Evolutionary conservation across 2,113 vertebrate genomes (phyloP).

Genomic region (Bos taurus): DNA sequence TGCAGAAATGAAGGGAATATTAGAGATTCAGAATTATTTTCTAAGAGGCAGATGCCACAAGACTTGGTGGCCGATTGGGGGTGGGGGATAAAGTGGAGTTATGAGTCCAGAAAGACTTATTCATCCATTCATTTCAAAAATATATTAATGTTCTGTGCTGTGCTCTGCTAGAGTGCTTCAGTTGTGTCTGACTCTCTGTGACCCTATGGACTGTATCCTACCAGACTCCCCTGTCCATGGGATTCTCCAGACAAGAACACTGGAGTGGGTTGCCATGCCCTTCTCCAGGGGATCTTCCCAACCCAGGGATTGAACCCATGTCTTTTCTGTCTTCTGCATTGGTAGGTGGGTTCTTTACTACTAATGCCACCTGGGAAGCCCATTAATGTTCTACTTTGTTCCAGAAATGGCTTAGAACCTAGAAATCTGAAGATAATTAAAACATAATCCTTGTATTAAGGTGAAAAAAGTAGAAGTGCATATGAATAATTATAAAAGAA

Average conservation of each 20-base stretch:
- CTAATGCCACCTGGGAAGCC: not conserved
- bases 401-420: not conserved
- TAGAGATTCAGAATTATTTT: not conserved
- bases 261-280: not conserved
- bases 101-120: not conserved
- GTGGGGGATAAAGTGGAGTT: not conserved
- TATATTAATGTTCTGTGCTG: not conserved
- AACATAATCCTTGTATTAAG: not conserved
- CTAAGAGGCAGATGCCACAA: not conserved
- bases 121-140: not conserved
- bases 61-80: not conserved
- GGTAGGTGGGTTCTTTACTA: not conserved
- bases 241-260: not conserved
- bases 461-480: not conserved
- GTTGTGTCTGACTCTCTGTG: not conserved
- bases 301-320: not conserved
- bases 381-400: not conserved
- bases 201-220: not conserved
- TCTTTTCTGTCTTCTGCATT: not conserved
- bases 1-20: not conserved
- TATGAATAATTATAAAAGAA: not conserved
- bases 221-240: not conserved
- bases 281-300: not conserved
- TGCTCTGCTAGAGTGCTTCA: not conserved
- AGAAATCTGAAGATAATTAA: conserved; percentile 15